Evolutionary conservation across 2,113 vertebrate genomes (phyloP).

Genomic region (Gymnarchus niloticus): DNA sequence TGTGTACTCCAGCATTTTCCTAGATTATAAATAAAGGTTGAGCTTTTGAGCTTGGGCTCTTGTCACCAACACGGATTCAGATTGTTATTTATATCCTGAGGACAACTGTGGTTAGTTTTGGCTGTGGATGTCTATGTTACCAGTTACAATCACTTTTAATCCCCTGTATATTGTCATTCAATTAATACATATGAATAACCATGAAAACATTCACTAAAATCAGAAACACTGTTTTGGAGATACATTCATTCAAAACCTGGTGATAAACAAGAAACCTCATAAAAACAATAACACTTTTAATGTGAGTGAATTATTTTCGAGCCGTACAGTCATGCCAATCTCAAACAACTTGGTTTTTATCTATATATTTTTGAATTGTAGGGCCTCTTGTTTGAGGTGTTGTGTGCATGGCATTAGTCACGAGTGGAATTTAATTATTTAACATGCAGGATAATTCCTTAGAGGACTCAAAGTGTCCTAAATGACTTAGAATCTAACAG

Average conservation of each 20-base stretch:
- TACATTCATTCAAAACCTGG: background rate
- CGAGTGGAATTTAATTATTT: conserved; percentile 52
- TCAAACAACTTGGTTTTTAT: background rate
- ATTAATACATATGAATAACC: background rate
- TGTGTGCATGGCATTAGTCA: conserved; percentile 29
- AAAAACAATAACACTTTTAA: background rate
- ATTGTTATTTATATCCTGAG: background rate
- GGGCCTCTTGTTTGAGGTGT: background rate
- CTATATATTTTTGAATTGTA: background rate
- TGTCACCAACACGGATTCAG: background rate
- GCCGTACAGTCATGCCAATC: background rate
- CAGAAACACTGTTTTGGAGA: background rate
- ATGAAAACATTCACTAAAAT: background rate
- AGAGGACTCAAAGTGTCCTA: conserved; percentile 52
- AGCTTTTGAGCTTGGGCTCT: background rate
- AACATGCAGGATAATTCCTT: conserved; percentile 39
- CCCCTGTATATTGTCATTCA: background rate
- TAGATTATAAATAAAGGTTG: background rate
- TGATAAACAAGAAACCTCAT: background rate
- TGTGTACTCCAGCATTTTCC: background rate
- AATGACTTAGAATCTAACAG: conserved; percentile 60
- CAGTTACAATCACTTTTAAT: no score
- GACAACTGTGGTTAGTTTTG: no score
- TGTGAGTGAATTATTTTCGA: background rate
- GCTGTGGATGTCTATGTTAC: no score